These are phyloP conservation scores for Gastrophysa polygoni DNA, from an alignment of 2,888 invertebrate genomes.

Conservation along the genomic window DNA sequence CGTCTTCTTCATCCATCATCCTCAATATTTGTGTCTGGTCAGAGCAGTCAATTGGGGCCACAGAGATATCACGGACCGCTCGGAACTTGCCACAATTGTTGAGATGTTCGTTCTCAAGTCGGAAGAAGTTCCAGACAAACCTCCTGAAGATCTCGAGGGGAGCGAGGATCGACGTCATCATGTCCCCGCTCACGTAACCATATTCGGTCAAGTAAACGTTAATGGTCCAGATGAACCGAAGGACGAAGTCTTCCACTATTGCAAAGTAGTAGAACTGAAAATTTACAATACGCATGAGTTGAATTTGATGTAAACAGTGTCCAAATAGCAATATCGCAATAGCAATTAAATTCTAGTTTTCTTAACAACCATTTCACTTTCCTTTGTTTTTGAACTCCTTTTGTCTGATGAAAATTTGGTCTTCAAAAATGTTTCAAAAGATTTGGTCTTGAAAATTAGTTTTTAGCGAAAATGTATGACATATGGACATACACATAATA, in stretches of 20 bases:
- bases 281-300: not conserved
- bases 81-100: conserved; percentile 90
- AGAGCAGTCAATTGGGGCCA: conserved; percentile 76
- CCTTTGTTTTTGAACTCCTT: no score
- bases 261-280: conserved; percentile 81
- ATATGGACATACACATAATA: no score
- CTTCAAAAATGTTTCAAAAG: no score
- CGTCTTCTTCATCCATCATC: conserved; percentile 79
- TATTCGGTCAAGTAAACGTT: conserved; percentile 72
- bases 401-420: no score
- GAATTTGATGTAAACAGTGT: not conserved
- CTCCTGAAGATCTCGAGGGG: conserved; percentile 71
- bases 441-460: no score
- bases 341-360: no score
- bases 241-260: conserved; percentile 77
- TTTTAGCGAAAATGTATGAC: no score
- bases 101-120: conserved; percentile 86
- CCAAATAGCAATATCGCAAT: no score
- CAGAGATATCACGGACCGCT: conserved; percentile 84
- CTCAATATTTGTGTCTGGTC: conserved; percentile 73
- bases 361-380: no score
- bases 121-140: conserved; percentile 90
- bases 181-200: conserved; percentile 67
- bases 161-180: conserved; percentile 69
- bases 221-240: conserved; percentile 80